These are phyloP conservation scores for Xyrauchen texanus DNA, from an alignment of 2,113 vertebrate species.

Conservation along the genomic window DNA sequence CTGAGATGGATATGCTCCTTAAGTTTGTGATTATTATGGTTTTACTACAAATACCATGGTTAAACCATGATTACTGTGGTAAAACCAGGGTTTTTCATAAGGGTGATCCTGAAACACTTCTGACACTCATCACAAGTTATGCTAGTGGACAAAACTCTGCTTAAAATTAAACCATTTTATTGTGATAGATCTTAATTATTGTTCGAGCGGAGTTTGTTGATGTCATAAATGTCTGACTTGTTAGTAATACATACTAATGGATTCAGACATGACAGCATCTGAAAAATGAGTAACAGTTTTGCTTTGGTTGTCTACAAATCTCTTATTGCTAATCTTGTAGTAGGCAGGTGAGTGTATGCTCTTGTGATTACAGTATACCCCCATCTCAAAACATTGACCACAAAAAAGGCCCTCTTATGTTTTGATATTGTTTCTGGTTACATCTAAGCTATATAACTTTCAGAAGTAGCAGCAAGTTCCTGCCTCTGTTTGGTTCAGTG, in stretches of 20 bases:
- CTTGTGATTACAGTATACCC: constrained; percentile 44
- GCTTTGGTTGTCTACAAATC: not conserved
- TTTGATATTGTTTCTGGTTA: constrained; percentile 55
- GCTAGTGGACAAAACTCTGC: not conserved
- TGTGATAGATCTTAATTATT: no score
- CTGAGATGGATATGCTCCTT: no score
- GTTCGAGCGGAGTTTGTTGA: no score
- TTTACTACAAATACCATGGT: no score
- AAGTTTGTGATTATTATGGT: no score
- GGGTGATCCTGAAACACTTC: no score
- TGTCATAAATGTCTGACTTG: not conserved
- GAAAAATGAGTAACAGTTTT: not conserved
- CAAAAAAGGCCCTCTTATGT: constrained; percentile 21
- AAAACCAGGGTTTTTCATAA: no score
- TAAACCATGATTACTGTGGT: no score
- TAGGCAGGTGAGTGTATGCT: constrained; percentile 17
- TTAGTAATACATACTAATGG: not conserved
- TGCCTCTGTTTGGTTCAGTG: constrained; percentile 51
- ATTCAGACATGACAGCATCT: no score
- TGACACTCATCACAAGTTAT: not conserved
- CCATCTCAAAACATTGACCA: constrained; percentile 37
- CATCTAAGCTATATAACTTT: constrained; percentile 49
- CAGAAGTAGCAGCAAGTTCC: constrained; percentile 31
- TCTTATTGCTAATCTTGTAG: constrained; percentile 32
- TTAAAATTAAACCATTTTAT: no score